Evolutionary conservation across 2,888 invertebrate species (phyloP), one percentile per base, ranked within the genome.

Genomic region (Euproctis similis): DNA sequence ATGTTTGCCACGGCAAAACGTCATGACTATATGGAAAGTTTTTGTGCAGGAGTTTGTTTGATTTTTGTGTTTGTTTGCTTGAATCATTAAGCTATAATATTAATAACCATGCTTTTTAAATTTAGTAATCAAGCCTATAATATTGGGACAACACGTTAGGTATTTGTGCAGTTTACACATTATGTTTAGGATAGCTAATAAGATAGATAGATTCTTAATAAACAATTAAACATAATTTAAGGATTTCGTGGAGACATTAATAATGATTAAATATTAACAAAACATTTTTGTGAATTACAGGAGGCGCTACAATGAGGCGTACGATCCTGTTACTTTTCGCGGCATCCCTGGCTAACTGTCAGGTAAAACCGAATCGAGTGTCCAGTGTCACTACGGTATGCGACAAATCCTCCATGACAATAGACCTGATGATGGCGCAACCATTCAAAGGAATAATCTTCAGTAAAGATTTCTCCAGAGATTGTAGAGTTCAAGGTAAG

Each of bases 361-460:
- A 64, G 41, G 54, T 59, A 26, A 51, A 49, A 25, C 61, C 84
- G 33, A 89, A 88, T 58, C 85, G 84, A 50, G 88, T 91, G 41
- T 57, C 84, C 39, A 85, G 86, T 36, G 75, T 90, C 7, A 80
- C 86, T 39, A 86, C 89, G 28, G 77, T 85, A 23, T 92, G 92
- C 61, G 89, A 90, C 45, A 84, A 87, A 32, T 85, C 86, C 30
- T 72, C 86, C 30, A 77, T 92, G 53, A 88, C 89, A 34, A 86
- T 91, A 35, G 85, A 87, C 30, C 58, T 92, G 8, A 75, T 80
- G 25, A 81, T 91, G 84, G 84, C 86, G 30, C 74, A 85, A 39
- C 86, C 88, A 0, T 93, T 93, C 71, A 89, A 89, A 47, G 93
- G 93, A 4, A 64, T 91, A 4, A 73, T 92, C 16, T 92, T 92